These are phyloP conservation scores for Stomorhina lunata DNA, from an alignment of 2,888 invertebrate species.

Conservation along the genomic window DNA sequence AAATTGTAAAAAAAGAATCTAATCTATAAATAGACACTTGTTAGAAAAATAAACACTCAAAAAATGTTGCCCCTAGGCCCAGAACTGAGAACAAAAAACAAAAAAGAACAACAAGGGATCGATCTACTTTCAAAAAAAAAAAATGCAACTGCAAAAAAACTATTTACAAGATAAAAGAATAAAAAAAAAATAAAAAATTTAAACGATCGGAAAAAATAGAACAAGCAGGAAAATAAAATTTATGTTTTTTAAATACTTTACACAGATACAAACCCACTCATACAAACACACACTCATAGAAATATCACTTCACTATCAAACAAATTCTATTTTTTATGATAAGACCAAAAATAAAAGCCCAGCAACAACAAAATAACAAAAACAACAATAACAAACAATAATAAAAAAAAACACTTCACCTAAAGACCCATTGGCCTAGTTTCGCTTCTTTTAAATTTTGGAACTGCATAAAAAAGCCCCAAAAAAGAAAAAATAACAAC, in stretches of 20 bases:
- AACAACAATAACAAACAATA: too few relatives aligned
- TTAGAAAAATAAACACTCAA: constrained; percentile 39
- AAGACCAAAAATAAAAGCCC: constrained; percentile 48
- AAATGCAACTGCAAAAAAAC: constrained; percentile 56
- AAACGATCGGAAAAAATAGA: constrained; percentile 41
- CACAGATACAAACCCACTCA: neutral
- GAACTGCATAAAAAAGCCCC: constrained; percentile 57
- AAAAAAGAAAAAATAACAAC: constrained; percentile 30
- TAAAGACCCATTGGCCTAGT: constrained; percentile 77
- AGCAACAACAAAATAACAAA: too few relatives aligned
- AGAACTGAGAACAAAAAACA: neutral
- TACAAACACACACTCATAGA: neutral
- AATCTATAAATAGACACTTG: constrained; percentile 51
- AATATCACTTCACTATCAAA: constrained; percentile 5
- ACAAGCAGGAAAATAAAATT: constrained; percentile 32
- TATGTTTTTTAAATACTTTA: too few relatives aligned
- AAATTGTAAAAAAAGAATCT: neutral
- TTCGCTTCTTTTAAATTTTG: constrained; percentile 69
- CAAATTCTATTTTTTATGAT: constrained; percentile 45
- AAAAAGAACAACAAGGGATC: neutral
- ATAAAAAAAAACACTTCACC: constrained; percentile 67
- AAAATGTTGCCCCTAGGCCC: constrained; percentile 57
- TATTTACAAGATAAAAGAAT: neutral
- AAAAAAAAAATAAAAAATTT: neutral
- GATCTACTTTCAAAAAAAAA: too few relatives aligned